Percentiles rank a stretch among this genome's conserved stretches.
Conservation (phyloP, 2,888 invertebrate genomes). For the Patella pellucida region DNA sequence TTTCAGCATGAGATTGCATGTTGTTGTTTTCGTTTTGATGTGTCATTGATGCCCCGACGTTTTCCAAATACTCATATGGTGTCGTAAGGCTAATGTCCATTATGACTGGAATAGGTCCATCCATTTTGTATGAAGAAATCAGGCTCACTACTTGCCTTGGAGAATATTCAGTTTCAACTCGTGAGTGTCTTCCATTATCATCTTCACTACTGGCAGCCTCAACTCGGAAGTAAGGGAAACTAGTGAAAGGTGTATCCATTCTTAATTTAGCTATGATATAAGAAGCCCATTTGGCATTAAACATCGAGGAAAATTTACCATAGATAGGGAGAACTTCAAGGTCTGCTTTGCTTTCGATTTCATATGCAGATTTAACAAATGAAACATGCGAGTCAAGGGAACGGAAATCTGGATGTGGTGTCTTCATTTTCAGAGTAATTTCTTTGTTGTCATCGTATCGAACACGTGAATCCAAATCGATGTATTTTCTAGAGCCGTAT, state of each 20-base stretch:
- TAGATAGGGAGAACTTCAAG: slow-evolving; percentile 39
- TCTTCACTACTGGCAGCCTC: slow-evolving; percentile 28
- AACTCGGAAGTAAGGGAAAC: slow-evolving; percentile 38
- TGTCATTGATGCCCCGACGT: slow-evolving; percentile 34
- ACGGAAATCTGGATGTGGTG: slow-evolving; percentile 26
- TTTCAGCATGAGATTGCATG: slow-evolving; percentile 28
- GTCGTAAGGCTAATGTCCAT: slow-evolving; percentile 41
- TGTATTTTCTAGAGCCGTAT: slow-evolving; percentile 27
- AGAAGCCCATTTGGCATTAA: slow-evolving; percentile 27
- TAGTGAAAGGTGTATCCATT: slow-evolving; percentile 41
- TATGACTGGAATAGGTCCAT: slow-evolving; percentile 23
- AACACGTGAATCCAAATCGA: slow-evolving; percentile 18
- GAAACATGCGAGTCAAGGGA: slow-evolving; percentile 27
- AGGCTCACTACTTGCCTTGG: slow-evolving; percentile 31
- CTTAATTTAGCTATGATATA: slow-evolving; percentile 36
- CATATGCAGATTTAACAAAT: slow-evolving; percentile 11
- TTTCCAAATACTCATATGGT: slow-evolving; percentile 45
- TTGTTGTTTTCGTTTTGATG: slow-evolving; percentile 25
- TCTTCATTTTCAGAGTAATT: slow-evolving; percentile 26
- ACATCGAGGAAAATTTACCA: slow-evolving; percentile 31
- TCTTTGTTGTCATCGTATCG: slow-evolving; percentile 13
- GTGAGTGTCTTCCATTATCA: slow-evolving; percentile 23
- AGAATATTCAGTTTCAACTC: slow-evolving; percentile 30
- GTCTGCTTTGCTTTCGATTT: slow-evolving; percentile 34
- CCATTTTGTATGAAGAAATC: slow-evolving; percentile 28